phyloP scores from a whole-genome alignment of 2,113 vertebrate species.

The Channa argus region DNA sequence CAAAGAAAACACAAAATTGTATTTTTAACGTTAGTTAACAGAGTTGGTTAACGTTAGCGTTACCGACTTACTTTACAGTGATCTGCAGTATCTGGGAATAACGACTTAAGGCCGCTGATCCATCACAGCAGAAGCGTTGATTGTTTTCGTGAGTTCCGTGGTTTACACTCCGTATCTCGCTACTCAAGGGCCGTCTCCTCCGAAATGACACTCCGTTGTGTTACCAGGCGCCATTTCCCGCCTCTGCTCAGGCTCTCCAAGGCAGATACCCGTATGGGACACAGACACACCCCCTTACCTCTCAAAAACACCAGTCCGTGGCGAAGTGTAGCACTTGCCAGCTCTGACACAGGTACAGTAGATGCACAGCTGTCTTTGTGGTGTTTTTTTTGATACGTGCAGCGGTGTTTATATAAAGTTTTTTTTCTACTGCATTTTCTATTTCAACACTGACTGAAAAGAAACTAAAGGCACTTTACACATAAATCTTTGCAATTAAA shows the following conservation, averaged over 20 bases:
- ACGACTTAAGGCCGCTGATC: constrained; percentile 48
- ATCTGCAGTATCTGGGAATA: constrained; percentile 59
- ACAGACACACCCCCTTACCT: constrained; percentile 80
- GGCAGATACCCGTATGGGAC: constrained; percentile 90
- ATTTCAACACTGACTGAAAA: neutral
- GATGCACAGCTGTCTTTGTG: no score
- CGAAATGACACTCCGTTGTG: constrained; percentile 83
- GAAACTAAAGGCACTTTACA: neutral
- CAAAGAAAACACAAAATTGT: constrained; percentile 7
- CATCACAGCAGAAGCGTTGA: constrained; percentile 48
- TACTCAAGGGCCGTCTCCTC: constrained; percentile 74
- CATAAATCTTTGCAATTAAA: neutral
- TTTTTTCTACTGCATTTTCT: neutral
- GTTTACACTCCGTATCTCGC: constrained; percentile 36
- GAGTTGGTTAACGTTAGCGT: neutral
- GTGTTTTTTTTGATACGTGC: no score
- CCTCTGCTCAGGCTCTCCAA: constrained; percentile 88
- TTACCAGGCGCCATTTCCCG: constrained; percentile 97
- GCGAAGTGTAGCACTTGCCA: neutral
- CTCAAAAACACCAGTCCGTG: constrained; percentile 56
- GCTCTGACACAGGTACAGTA: neutral
- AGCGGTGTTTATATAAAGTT: no score
- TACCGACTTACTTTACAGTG: constrained; percentile 73
- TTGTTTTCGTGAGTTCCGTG: constrained; percentile 42
- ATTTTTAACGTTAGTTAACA: neutral